Evolutionary conservation across 2,888 invertebrate genomes (phyloP), one percentile per base, ranked within the genome.

Genomic region (Andricus curvator): DNA sequence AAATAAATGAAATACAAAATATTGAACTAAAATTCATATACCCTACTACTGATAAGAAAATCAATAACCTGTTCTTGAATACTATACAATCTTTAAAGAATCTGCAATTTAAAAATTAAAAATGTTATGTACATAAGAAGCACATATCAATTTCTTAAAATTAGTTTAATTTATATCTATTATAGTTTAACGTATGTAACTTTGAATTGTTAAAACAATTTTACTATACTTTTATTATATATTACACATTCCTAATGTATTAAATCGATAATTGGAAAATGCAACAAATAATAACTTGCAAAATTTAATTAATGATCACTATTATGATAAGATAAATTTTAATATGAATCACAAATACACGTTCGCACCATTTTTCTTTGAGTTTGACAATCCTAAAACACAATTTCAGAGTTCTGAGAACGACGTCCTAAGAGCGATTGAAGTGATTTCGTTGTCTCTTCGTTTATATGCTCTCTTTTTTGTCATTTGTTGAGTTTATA

Each of bases 401-500:
- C 11, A 74, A 56, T 74, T 51, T 4, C 20, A 74, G 48, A 74
- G 56, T 56, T 56, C 74, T n/a, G 33, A 56, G 74, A 74, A 56
- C 74, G 33, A 74, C n/a, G 56, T 74, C 29, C 11, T 17, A n/a
- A n/a, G 37, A 56, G 66, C 80, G 84, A 85, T 85, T 85, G 83
- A 81, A 79, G 67, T 78, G 29, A 17, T 41, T 51, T 29, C 79
- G 64, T 76, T 70, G 76, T 66, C 76, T 83, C 80, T 78, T 80
- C 78, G 81, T 87, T 89, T 89, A 89, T 89, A 89, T 85, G 77
- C 82, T 68, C 76, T 80, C 78, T 83, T 82, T 82, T 83, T 81
- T 81, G 83, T 83, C 48, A 67, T 29, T 33, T 51, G 15, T 13
- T 56, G 13, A 33, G 60, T 80, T 65, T 48, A n/a, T 76, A 64